A percentile compares a stretch with the other conserved stretches of the same genome.
Evolutionary conservation across 2,797 vertebrate genomes (phyloP).

Genomic region (Tamandua tetradactyla): DNA sequence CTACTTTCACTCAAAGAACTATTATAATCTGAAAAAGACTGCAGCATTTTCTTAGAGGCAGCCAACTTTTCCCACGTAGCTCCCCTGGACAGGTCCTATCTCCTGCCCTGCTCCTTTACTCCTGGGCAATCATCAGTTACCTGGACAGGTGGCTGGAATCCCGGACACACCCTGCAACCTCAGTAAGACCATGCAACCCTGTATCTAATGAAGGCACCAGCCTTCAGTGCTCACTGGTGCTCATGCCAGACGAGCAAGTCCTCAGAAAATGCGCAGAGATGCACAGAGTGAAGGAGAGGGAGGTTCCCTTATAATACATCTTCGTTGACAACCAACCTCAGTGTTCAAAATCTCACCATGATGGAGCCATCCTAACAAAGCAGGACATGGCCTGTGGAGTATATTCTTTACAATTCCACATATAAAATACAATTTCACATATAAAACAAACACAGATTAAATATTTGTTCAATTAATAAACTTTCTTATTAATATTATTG

Average conservation of each 20-base stretch:
- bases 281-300: rapidly evolving
- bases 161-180: rapidly evolving
- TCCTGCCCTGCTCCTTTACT: neutral
- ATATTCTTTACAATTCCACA: neutral
- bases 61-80: neutral
- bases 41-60: neutral
- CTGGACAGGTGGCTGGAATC: neutral
- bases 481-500: neutral
- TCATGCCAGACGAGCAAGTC: neutral
- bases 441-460: neutral
- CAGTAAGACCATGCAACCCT: neutral
- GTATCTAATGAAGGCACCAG: neutral
- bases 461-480: conserved; percentile 26
- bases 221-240: neutral
- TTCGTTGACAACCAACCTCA: neutral
- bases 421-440: neutral
- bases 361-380: neutral
- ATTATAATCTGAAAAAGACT: neutral
- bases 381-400: neutral
- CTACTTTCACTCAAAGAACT: neutral
- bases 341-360: neutral
- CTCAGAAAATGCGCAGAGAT: neutral
- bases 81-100: neutral
- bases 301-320: neutral
- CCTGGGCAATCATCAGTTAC: neutral